Evolutionary conservation across 2,113 vertebrate genomes (phyloP).

Genomic region (Hystrix brachyura): DNA sequence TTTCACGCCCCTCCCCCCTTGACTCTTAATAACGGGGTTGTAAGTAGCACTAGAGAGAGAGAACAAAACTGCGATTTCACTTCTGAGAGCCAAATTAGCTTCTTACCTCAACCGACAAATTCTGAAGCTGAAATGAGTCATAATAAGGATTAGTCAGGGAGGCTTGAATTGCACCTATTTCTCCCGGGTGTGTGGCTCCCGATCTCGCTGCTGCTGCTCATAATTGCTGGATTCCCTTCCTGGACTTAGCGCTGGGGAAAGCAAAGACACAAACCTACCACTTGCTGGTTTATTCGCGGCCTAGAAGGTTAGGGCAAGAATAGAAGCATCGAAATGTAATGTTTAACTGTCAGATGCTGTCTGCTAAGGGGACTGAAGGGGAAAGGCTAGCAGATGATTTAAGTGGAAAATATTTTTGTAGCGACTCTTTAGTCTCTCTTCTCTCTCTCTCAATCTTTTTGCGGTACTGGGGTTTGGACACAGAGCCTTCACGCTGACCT

Average conservation of each 20-base stretch:
- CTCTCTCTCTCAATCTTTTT: background rate
- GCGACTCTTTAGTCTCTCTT: background rate
- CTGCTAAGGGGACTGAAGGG: background rate
- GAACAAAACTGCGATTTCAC: conserved; percentile 67
- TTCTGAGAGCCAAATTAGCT: conserved; percentile 83
- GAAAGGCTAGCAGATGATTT: background rate
- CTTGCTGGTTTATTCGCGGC: conserved; percentile 54
- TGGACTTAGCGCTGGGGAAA: conserved; percentile 70
- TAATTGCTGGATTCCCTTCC: conserved; percentile 81
- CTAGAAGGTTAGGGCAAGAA: background rate
- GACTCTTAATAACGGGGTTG: conserved; percentile 66
- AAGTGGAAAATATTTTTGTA: background rate
- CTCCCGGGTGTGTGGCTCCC: conserved; percentile 60
- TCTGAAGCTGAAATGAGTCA: conserved; percentile 82
- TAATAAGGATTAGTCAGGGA: conserved; percentile 87
- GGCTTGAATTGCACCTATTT: conserved; percentile 77
- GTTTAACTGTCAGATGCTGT: background rate
- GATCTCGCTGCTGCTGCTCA: conserved; percentile 72
- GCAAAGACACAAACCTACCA: conserved; percentile 7
- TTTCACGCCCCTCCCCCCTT: background rate
- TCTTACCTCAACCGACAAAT: conserved; percentile 84
- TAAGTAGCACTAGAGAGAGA: conserved; percentile 51
- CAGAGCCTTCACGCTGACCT: too few species aligned
- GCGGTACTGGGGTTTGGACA: too few species aligned
- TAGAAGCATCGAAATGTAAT: background rate